Evolutionary conservation across 2,888 invertebrate species (phyloP).

Genomic region (Drosophila quasianomalipes): DNA sequence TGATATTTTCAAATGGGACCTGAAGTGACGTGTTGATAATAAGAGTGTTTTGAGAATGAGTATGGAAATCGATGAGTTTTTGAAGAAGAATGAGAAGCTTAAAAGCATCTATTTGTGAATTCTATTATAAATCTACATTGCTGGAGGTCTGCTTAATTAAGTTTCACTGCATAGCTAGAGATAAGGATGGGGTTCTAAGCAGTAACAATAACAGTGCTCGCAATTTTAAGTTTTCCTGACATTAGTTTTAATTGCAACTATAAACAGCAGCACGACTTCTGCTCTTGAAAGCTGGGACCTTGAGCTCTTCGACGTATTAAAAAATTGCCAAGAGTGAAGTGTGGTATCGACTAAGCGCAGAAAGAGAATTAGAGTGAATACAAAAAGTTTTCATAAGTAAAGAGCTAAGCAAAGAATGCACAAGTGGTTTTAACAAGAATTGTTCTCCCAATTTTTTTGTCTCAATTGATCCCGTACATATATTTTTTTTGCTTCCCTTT

Average conservation of each 20-base stretch:
- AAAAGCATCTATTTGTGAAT: too few relatives aligned
- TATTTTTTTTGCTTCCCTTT: not conserved
- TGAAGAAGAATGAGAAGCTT: not conserved
- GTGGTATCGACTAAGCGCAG: not conserved
- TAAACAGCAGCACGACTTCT: too few relatives aligned
- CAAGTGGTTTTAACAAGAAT: not conserved
- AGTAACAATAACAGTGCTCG: too few relatives aligned
- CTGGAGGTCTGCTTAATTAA: too few relatives aligned
- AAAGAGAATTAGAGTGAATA: not conserved
- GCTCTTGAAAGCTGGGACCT: not conserved
- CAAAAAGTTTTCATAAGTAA: not conserved
- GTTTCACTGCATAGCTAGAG: too few relatives aligned
- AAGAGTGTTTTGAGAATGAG: not conserved
- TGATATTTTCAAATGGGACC: not conserved
- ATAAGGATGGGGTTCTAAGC: too few relatives aligned
- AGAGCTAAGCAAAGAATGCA: not conserved
- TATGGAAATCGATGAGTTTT: not conserved
- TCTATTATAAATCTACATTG: too few relatives aligned
- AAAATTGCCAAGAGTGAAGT: not conserved
- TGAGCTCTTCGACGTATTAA: not conserved
- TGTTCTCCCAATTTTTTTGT: conserved; percentile 14
- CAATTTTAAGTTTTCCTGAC: too few relatives aligned
- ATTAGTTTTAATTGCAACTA: too few relatives aligned
- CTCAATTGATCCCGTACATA: not conserved
- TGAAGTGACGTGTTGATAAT: not conserved